These are phyloP conservation scores for Semnopithecus entellus DNA, from an alignment of 2,113 vertebrate genomes.

Conservation along the genomic window DNA sequence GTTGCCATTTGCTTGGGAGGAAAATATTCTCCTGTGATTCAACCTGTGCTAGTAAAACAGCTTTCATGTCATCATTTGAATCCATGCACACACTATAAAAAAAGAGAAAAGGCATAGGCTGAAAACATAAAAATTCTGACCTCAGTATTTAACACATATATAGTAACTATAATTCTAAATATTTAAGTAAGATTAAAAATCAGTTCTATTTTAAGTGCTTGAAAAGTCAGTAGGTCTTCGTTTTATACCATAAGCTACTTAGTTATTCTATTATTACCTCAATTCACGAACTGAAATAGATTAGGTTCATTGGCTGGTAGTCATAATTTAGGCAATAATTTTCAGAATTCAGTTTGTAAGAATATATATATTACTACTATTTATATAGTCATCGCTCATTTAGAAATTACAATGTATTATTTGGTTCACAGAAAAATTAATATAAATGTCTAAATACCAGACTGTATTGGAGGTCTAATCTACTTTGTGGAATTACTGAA, in stretches of 20 bases:
- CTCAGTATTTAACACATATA: background rate
- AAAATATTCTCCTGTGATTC: slow-evolving; percentile 91
- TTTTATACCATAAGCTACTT: slow-evolving; percentile 1
- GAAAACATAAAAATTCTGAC: slow-evolving; percentile 36
- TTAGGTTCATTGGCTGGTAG: background rate
- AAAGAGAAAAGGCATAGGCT: slow-evolving; percentile 32
- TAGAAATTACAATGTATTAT: slow-evolving; percentile 36
- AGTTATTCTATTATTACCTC: background rate
- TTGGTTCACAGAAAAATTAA: slow-evolving; percentile 18
- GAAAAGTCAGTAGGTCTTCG: background rate
- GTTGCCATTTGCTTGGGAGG: slow-evolving; percentile 91
- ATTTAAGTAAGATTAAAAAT: slow-evolving; percentile 6
- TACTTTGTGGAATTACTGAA: background rate
- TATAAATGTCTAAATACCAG: slow-evolving; percentile 18
- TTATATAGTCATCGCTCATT: background rate
- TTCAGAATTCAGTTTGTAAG: slow-evolving; percentile 31
- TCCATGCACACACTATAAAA: slow-evolving; percentile 92
- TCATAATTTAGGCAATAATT: slow-evolving; percentile 46
- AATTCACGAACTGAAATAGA: slow-evolving; percentile 36
- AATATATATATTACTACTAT: background rate
- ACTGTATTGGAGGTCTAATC: background rate
- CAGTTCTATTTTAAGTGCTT: background rate
- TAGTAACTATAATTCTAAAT: background rate
- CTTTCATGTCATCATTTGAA: slow-evolving; percentile 94
- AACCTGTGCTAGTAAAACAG: slow-evolving; percentile 91